A percentile compares a stretch with the other conserved stretches of the same genome.
Evolutionary conservation across 2,797 vertebrate species (phyloP).

Genomic region (Melanotaenia maccullochi): DNA sequence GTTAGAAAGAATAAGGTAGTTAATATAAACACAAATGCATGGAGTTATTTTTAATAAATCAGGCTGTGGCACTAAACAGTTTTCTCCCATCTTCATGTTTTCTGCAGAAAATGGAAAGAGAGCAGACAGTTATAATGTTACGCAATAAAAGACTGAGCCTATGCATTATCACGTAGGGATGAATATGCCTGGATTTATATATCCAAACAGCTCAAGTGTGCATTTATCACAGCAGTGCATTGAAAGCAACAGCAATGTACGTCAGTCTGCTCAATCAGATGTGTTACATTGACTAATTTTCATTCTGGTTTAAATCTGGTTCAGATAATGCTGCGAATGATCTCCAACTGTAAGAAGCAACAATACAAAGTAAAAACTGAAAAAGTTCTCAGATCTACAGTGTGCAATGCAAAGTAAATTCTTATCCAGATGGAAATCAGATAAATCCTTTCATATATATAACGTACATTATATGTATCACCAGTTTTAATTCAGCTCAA

Average conservation of each 20-base stretch:
- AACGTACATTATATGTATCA: neutral
- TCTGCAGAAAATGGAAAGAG: neutral
- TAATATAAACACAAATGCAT: neutral
- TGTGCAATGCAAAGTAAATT: neutral
- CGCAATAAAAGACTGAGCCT: neutral
- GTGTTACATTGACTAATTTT: slow-evolving; percentile 11
- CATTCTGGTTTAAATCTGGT: slow-evolving; percentile 9
- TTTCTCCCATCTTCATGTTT: neutral
- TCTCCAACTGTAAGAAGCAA: neutral
- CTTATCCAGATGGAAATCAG: slow-evolving; percentile 7
- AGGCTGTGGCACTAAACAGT: neutral
- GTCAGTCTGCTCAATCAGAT: slow-evolving; percentile 16
- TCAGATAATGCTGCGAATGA: slow-evolving; percentile 11
- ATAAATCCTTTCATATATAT: neutral
- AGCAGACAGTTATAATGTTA: neutral
- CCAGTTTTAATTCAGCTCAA: neutral
- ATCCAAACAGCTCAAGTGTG: slow-evolving; percentile 20
- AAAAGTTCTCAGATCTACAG: neutral
- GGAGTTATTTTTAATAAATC: slow-evolving; percentile 8
- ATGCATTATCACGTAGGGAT: neutral
- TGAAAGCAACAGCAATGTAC: slow-evolving; percentile 19
- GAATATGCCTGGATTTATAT: slow-evolving; percentile 19
- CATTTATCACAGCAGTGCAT: slow-evolving; percentile 25
- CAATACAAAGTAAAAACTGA: neutral
- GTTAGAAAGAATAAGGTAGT: neutral